Evolutionary conservation across 2,797 vertebrate genomes (phyloP), one percentile per base, ranked within the genome.

Genomic region (Salmo trutta): DNA sequence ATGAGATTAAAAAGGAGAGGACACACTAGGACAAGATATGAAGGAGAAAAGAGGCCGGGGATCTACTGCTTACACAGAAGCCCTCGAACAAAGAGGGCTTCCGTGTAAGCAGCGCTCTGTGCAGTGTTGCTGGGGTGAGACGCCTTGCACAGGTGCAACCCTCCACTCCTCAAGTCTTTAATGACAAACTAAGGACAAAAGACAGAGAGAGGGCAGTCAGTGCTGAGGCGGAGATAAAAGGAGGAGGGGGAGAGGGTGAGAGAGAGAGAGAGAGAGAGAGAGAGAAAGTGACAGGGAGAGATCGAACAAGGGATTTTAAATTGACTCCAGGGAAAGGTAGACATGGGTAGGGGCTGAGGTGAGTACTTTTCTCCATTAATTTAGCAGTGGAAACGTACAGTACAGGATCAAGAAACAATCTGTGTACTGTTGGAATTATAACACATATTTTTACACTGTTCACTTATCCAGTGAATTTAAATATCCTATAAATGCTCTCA

Each of bases 251-350:
- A 24, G 24, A 24, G 24, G 24, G n/a, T n/a, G n/a, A n/a, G n/a
- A n/a, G 59, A 71, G 62, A 56, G 75, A 59, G 47, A 73, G 59
- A 76, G 79, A 74, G 66, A 21, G 70, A 77, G 75, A 73, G 73
- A 62, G 75, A 19, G 62, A 6, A 64, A 65, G 62, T 65, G 62
- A 65, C 62, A 15, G 68, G 41, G 54, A 80, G 67, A 81, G 75
- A 80, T 83, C 27, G 74, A 77, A 83, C 77, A 78, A 56, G 17
- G 73, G 71, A 65, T 65, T 69, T 80, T 80, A 82, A 84, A 86
- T 82, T 83, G 71, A 70, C 71, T 81, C 5, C 53, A 77, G 65
- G 75, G 64, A 65, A 74, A 59, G 52, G 56, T 64, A 74, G 54
- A 56, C 65, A 75, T 73, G 24, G 53, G 52, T 36, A 0, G 5